Evolutionary conservation across 2,888 invertebrate species (phyloP).

Genomic region (Cryptus armator): DNA sequence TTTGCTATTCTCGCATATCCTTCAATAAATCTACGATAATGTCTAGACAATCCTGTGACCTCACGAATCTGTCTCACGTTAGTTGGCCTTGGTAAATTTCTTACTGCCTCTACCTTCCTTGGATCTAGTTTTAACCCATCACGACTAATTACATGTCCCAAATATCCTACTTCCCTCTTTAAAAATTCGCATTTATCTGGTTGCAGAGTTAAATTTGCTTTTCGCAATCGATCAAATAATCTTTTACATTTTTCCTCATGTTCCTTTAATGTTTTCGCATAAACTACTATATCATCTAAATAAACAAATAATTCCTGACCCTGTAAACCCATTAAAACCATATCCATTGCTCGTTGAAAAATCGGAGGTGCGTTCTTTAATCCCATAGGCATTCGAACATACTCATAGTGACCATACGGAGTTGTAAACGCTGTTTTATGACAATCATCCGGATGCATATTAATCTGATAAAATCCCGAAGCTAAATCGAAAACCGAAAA

Average conservation of each 20-base stretch:
- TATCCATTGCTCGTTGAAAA: conserved; percentile 14
- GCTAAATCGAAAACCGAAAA: no score
- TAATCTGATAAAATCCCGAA: no score
- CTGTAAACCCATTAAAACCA: conserved; percentile 6
- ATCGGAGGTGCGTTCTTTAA: no score
- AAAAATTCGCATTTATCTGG: neutral
- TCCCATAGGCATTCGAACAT: no score
- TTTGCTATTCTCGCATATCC: no score
- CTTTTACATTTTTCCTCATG: conserved; percentile 25
- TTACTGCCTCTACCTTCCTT: neutral
- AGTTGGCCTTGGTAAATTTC: neutral
- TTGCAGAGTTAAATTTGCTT: neutral
- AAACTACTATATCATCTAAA: conserved; percentile 55
- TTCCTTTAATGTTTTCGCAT: conserved; percentile 30
- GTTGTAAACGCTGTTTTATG: no score
- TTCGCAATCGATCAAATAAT: neutral
- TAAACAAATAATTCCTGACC: conserved; percentile 5
- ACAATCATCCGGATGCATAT: no score
- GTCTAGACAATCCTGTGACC: no score
- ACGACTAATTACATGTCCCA: neutral
- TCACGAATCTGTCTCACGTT: neutral
- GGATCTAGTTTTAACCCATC: neutral
- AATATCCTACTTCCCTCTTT: conserved; percentile 1
- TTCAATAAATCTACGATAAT: neutral
- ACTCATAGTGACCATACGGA: neutral